Percentiles rank a stretch among this genome's conserved stretches.
phyloP scores from a whole-genome alignment of 2,888 invertebrate genomes.

The Helicoverpa assulta region DNA sequence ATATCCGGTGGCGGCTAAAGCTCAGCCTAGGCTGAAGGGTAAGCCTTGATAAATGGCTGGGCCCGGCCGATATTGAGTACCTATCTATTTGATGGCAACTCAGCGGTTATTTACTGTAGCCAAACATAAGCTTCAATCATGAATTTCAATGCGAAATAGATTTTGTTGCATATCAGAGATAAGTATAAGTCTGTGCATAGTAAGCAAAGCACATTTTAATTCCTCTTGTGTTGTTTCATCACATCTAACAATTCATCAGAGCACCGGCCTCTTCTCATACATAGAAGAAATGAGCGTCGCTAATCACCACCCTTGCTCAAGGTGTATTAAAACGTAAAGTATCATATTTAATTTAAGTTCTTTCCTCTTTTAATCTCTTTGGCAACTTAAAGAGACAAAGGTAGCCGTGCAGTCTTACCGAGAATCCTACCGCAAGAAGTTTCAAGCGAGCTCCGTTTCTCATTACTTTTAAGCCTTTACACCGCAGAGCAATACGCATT shows the following conservation, averaged over 20 bases:
- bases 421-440: neutral
- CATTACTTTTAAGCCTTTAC: constrained; percentile 8
- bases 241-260: no score
- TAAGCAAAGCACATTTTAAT: no score
- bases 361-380: neutral
- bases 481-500: constrained; percentile 20
- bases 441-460: neutral
- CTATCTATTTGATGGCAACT: constrained; percentile 33
- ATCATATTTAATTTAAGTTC: neutral
- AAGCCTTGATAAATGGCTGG: constrained; percentile 55
- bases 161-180: neutral
- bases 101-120: constrained; percentile 30
- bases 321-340: neutral
- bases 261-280: no score
- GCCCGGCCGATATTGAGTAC: constrained; percentile 42
- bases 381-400: neutral
- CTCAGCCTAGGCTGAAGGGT: constrained; percentile 35
- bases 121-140: constrained; percentile 37
- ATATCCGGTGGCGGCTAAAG: constrained; percentile 44
- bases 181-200: no score
- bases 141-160: constrained; percentile 2
- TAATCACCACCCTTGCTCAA: no score
- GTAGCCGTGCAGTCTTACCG: neutral
- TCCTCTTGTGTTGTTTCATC: no score
- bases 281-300: no score